A percentile compares a stretch with the other conserved stretches of the same genome.
phyloP scores from a whole-genome alignment of 2,797 vertebrate genomes.

The Premnoplex brunnescens region DNA sequence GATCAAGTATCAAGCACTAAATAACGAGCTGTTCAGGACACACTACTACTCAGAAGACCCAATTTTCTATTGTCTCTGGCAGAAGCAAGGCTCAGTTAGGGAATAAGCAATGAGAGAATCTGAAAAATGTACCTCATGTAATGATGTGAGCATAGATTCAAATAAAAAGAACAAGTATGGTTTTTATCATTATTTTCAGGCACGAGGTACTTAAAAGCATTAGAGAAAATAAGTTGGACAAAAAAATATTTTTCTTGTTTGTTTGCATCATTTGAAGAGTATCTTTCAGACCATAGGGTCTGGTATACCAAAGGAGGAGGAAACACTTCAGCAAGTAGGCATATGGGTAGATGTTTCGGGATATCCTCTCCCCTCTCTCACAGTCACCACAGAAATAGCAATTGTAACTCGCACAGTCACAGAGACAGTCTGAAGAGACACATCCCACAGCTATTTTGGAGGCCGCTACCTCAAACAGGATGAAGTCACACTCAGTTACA shows the following conservation, averaged over 20 bases:
- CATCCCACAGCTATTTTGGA: neutral
- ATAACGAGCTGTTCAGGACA: neutral
- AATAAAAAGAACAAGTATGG: neutral
- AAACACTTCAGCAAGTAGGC: neutral
- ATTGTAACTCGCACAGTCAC: neutral
- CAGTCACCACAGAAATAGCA: neutral
- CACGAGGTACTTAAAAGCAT: neutral
- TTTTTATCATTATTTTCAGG: neutral
- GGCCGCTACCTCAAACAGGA: neutral
- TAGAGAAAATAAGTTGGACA: neutral
- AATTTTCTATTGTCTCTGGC: constrained; percentile 15
- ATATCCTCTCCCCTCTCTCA: neutral
- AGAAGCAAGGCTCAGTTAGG: neutral
- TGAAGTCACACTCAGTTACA: neutral
- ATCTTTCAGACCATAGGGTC: neutral
- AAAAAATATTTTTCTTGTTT: neutral
- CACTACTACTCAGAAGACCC: neutral
- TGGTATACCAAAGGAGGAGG: neutral
- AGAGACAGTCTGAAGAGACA: neutral
- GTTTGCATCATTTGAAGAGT: neutral
- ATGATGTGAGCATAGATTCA: neutral
- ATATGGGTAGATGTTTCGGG: neutral
- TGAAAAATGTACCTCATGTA: neutral
- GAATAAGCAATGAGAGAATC: neutral
- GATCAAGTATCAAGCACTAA: neutral